These are phyloP conservation scores for Pseudonaja textilis DNA, from an alignment of 2,113 vertebrate species.

Conservation along the genomic window DNA sequence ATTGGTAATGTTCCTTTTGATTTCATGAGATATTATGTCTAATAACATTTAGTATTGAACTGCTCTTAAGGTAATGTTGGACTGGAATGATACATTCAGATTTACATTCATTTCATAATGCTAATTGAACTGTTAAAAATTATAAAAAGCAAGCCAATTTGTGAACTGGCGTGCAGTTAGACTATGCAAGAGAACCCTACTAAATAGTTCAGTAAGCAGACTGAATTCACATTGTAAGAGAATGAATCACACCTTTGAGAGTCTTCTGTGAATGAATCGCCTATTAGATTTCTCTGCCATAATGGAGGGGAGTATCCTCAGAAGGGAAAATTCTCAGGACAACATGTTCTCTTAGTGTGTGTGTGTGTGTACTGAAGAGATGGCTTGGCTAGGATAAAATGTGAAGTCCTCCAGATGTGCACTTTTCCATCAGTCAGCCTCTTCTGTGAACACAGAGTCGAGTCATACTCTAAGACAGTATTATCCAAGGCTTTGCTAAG, in stretches of 20 bases:
- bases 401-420: constrained; percentile 50
- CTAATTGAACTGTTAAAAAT: neutral
- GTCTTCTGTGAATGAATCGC: neutral
- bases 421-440: constrained; percentile 17
- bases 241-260: constrained; percentile 7
- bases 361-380: neutral
- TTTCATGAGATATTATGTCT: neutral
- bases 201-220: neutral
- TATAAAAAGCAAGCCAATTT: neutral
- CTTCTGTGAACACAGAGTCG: constrained; percentile 15
- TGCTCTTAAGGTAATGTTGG: neutral
- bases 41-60: neutral
- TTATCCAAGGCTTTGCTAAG: constrained; percentile 38
- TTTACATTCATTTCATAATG: neutral
- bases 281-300: constrained; percentile 1
- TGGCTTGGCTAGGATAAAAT: constrained; percentile 26
- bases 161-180: neutral
- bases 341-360: neutral
- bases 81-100: neutral
- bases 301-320: neutral
- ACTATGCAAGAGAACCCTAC: neutral
- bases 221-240: neutral
- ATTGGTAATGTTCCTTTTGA: neutral
- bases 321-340: constrained; percentile 13
- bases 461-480: constrained; percentile 16